Evolutionary conservation across 2,888 invertebrate genomes (phyloP).

Genomic region (Erebia epiphron): DNA sequence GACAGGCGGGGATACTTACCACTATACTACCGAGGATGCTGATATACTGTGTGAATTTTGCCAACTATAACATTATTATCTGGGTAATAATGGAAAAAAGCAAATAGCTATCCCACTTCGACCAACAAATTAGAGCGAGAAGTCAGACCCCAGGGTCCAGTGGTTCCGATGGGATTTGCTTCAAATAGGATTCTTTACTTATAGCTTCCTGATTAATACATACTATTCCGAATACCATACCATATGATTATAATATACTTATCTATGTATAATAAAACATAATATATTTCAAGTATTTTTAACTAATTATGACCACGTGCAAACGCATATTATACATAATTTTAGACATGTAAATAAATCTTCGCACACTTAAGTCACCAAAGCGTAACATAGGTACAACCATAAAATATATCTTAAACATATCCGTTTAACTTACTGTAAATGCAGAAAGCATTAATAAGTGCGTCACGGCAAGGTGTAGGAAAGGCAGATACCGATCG

Average conservation of each 20-base stretch:
- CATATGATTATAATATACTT: too few species aligned
- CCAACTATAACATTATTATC: neutral
- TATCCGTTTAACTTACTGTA: neutral
- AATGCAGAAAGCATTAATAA: constrained; percentile 10
- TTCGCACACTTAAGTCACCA: neutral
- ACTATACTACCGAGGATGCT: constrained; percentile 80
- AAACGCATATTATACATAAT: neutral
- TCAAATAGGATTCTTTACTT: too few species aligned
- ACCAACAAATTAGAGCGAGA: too few species aligned
- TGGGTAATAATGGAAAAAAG: neutral
- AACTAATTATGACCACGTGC: too few species aligned
- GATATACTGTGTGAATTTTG: neutral
- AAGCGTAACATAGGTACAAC: neutral
- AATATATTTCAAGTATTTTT: too few species aligned
- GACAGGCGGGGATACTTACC: constrained; percentile 83
- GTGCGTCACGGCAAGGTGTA: constrained; percentile 5
- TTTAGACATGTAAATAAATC: neutral
- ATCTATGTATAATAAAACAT: too few species aligned
- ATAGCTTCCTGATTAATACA: too few species aligned
- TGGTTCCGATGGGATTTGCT: too few species aligned
- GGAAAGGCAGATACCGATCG: constrained; percentile 4
- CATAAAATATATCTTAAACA: neutral
- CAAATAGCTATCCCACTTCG: too few species aligned
- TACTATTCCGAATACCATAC: too few species aligned
- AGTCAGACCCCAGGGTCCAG: too few species aligned